Percentiles rank a stretch among this genome's conserved stretches.
Conservation (phyloP, 2,888 invertebrate genomes). For the Orchestes rusci region DNA sequence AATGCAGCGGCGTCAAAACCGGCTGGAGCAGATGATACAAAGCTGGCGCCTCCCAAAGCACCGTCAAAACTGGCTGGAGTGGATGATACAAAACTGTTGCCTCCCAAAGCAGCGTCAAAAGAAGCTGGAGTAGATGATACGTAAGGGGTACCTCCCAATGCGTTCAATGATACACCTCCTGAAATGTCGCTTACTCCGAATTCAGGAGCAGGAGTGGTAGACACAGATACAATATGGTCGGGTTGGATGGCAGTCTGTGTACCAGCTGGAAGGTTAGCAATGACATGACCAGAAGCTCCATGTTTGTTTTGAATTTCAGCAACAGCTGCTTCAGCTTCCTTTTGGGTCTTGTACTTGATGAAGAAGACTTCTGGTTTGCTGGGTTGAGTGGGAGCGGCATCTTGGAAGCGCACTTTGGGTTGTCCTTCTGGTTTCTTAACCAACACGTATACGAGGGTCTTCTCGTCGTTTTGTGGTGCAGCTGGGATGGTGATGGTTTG, state of each 20-base stretch:
- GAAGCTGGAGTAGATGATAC: no score
- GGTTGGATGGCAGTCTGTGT: background rate
- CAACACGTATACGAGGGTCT: constrained; percentile 81
- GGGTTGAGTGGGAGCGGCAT: constrained; percentile 73
- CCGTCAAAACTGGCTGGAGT: background rate
- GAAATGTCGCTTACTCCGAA: background rate
- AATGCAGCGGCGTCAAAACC: background rate
- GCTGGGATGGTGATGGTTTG: constrained; percentile 23
- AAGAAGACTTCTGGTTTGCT: constrained; percentile 88
- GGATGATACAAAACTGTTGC: constrained; percentile 1
- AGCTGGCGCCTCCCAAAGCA: no score
- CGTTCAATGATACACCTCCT: no score
- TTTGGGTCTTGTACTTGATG: constrained; percentile 75
- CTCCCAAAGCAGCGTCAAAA: no score
- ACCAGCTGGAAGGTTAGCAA: constrained; percentile 16
- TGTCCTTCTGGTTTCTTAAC: constrained; percentile 84
- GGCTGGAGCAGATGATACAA: no score
- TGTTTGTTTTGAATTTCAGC: constrained; percentile 23
- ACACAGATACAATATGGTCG: background rate
- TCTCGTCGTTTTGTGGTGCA: constrained; percentile 71
- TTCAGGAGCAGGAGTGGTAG: background rate
- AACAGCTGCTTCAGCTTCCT: constrained; percentile 36
- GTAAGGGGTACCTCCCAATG: no score
- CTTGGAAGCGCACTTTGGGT: constrained; percentile 70
- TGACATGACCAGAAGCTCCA: constrained; percentile 17